These are phyloP conservation scores for Xestia xanthographa DNA, from an alignment of 2,888 invertebrate genomes.

Conservation along the genomic window DNA sequence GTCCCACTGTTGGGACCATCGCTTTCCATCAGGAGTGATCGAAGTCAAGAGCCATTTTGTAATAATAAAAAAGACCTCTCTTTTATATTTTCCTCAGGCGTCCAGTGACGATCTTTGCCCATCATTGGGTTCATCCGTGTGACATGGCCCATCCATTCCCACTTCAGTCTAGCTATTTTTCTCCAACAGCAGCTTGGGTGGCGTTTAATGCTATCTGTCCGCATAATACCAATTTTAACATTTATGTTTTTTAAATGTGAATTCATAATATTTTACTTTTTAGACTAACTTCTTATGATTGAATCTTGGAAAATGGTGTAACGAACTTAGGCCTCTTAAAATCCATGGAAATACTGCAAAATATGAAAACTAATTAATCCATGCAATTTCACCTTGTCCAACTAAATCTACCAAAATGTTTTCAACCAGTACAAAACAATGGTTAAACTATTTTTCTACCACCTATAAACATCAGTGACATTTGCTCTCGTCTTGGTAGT, in stretches of 20 bases:
- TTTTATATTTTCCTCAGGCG: too few species aligned
- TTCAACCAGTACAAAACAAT: not conserved
- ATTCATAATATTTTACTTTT: not conserved
- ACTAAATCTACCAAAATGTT: not conserved
- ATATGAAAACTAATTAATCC: not conserved
- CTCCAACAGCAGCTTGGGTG: not conserved
- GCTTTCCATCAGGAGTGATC: too few species aligned
- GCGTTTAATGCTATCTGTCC: too few species aligned
- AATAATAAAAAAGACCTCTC: not conserved
- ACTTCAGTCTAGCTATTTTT: not conserved
- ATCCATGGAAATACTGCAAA: not conserved
- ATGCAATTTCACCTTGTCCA: not conserved
- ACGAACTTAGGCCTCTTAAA: not conserved
- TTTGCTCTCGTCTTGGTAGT: constrained; percentile 34
- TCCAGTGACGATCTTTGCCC: not conserved
- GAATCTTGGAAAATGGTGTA: not conserved
- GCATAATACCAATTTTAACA: too few species aligned
- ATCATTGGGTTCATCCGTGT: not conserved
- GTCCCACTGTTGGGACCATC: not conserved
- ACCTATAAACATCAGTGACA: constrained; percentile 9
- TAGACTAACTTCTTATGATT: not conserved
- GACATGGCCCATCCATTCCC: fast-evolving
- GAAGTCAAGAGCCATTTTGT: too few species aligned
- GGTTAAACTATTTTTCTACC: constrained; percentile 12
- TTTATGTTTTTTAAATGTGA: too few species aligned